Percentiles rank a stretch among this genome's conserved stretches.
phyloP scores from a whole-genome alignment of 2,888 invertebrate genomes.

The Macrosoma leucophasiata region DNA sequence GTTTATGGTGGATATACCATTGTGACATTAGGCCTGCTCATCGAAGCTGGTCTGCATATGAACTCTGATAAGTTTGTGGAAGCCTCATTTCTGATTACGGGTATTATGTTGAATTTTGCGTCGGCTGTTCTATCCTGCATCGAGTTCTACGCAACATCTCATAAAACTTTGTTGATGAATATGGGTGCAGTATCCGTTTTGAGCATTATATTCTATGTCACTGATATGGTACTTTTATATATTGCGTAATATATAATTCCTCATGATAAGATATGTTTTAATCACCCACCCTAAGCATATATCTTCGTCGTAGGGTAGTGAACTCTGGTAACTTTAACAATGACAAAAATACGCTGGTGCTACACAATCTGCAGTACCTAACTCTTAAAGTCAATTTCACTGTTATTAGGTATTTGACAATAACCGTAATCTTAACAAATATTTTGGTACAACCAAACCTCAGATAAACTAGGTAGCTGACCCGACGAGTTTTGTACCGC shows the following conservation, averaged over 20 bases:
- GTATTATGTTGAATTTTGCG: conserved; percentile 31
- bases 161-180: conserved; percentile 30
- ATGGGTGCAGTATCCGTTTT: conserved; percentile 36
- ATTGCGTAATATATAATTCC: conserved; percentile 3
- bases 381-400: too few relatives aligned
- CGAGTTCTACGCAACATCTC: conserved; percentile 27
- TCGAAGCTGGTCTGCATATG: conserved; percentile 39
- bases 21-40: conserved; percentile 39
- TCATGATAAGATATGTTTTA: too few relatives aligned
- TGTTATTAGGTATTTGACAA: too few relatives aligned
- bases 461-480: too few relatives aligned
- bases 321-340: too few relatives aligned
- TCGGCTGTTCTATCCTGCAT: conserved; percentile 31
- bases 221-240: conserved; percentile 32
- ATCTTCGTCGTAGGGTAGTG: too few relatives aligned
- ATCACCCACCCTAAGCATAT: too few relatives aligned
- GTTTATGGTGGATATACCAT: conserved; percentile 39
- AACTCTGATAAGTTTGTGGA: conserved; percentile 32
- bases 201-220: conserved; percentile 28
- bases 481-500: too few relatives aligned
- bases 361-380: too few relatives aligned
- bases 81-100: conserved; percentile 30
- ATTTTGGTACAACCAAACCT: too few relatives aligned
- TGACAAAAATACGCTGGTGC: too few relatives aligned
- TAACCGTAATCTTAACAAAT: too few relatives aligned